phyloP scores from a whole-genome alignment of 2,888 invertebrate genomes.

The Drosophila nr. fundita region DNA sequence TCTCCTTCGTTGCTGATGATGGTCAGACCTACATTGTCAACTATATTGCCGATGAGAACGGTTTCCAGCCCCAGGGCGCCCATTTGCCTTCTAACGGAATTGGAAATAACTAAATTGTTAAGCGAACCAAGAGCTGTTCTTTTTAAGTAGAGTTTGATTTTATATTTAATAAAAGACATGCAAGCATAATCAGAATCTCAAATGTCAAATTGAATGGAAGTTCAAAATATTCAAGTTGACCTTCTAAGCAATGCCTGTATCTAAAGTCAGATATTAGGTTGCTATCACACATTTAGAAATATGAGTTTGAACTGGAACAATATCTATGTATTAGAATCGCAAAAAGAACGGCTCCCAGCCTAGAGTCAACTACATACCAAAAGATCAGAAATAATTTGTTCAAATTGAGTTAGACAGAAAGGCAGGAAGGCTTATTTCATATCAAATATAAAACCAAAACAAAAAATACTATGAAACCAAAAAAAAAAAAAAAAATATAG shows the following conservation, averaged over 20 bases:
- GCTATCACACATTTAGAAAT: neutral
- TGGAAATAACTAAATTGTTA: conserved; percentile 45
- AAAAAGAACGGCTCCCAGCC: no score
- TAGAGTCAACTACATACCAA: no score
- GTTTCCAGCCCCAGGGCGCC: conserved; percentile 86
- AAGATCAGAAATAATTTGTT: no score
- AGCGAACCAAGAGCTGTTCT: conserved; percentile 73
- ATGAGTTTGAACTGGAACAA: neutral
- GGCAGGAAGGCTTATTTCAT: no score
- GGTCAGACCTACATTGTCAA: conserved; percentile 87
- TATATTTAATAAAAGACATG: conserved; percentile 61
- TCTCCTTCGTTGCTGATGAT: conserved; percentile 86
- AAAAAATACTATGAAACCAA: no score
- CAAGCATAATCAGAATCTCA: conserved; percentile 46
- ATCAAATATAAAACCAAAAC: no score
- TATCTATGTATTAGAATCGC: neutral
- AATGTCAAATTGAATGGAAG: neutral
- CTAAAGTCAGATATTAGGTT: no score
- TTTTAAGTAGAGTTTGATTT: conserved; percentile 53
- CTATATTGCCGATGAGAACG: conserved; percentile 84
- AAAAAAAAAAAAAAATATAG: no score
- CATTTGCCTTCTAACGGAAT: conserved; percentile 66
- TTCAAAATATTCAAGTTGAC: neutral
- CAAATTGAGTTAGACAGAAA: neutral
- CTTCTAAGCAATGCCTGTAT: neutral